Conservation (phyloP, 2,888 invertebrate species). For the Hypolimnas misippus region DNA sequence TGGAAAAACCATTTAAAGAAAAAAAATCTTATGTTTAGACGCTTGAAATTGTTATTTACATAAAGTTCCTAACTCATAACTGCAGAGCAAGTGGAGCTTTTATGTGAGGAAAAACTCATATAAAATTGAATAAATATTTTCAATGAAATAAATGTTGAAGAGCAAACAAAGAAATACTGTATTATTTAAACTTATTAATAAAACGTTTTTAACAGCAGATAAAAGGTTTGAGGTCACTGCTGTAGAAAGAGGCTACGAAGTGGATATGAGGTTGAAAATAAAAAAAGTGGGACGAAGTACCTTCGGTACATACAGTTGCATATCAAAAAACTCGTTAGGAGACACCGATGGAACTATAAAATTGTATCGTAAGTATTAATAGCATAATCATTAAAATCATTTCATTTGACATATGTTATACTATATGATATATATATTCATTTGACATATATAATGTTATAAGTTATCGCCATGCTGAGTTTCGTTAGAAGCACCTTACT, state of each 20-base stretch:
- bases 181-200: too few relatives aligned
- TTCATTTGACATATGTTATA: not conserved
- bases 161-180: too few relatives aligned
- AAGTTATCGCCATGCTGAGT: too few relatives aligned
- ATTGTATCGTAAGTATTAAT: constrained; percentile 89
- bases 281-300: constrained; percentile 84
- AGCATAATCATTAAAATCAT: not conserved
- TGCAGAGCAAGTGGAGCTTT: too few relatives aligned
- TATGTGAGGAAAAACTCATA: too few relatives aligned
- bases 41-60: too few relatives aligned
- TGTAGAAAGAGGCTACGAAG: constrained; percentile 86
- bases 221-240: constrained; percentile 80
- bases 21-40: too few relatives aligned
- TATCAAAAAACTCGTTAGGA: constrained; percentile 89
- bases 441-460: too few relatives aligned
- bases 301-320: constrained; percentile 88
- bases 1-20: not conserved
- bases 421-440: not conserved
- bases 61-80: too few relatives aligned
- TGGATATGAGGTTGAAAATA: constrained; percentile 88
- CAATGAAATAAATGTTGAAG: too few relatives aligned
- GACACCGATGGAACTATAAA: constrained; percentile 90
- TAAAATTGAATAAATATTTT: too few relatives aligned
- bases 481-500: too few relatives aligned
- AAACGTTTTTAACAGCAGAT: constrained; percentile 62